These are phyloP conservation scores for Liposcelis brunnea DNA, from an alignment of 2,888 invertebrate genomes.

Conservation along the genomic window DNA sequence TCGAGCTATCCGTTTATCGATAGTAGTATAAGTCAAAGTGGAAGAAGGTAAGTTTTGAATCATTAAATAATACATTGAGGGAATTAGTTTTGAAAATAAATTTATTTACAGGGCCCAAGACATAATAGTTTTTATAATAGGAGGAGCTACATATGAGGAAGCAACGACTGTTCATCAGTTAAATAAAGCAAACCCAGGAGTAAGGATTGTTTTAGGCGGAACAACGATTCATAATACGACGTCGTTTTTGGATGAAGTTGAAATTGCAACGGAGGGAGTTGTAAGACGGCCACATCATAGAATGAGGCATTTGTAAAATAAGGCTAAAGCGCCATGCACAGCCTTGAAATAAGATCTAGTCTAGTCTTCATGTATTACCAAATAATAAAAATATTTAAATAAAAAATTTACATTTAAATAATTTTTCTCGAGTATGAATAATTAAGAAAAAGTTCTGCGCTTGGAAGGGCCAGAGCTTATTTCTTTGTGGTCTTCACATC, in stretches of 20 bases:
- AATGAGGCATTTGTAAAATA: background rate
- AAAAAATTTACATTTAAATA: too few species aligned
- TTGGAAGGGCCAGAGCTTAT: too few species aligned
- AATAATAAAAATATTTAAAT: too few species aligned
- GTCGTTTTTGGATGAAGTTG: constrained; percentile 61
- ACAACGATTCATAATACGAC: constrained; percentile 78
- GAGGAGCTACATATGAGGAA: constrained; percentile 95
- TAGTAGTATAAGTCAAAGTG: constrained; percentile 24
- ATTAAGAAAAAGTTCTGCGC: too few species aligned
- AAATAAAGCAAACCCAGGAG: constrained; percentile 55
- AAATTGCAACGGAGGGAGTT: constrained; percentile 45
- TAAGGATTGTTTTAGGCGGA: constrained; percentile 73
- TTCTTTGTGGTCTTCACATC: too few species aligned
- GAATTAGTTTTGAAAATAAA: background rate
- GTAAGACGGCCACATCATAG: constrained; percentile 32
- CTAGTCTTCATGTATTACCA: too few species aligned
- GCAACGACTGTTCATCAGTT: constrained; percentile 66
- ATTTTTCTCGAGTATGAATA: too few species aligned
- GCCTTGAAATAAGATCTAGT: too few species aligned
- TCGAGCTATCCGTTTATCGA: constrained; percentile 71
- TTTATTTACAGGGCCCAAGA: constrained; percentile 54
- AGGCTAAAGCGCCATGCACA: too few species aligned
- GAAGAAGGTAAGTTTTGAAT: constrained; percentile 25
- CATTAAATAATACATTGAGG: too few species aligned
- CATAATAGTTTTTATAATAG: constrained; percentile 90